phyloP scores from a whole-genome alignment of 2,113 vertebrate genomes.

The Hemibagrus wyckioides region DNA sequence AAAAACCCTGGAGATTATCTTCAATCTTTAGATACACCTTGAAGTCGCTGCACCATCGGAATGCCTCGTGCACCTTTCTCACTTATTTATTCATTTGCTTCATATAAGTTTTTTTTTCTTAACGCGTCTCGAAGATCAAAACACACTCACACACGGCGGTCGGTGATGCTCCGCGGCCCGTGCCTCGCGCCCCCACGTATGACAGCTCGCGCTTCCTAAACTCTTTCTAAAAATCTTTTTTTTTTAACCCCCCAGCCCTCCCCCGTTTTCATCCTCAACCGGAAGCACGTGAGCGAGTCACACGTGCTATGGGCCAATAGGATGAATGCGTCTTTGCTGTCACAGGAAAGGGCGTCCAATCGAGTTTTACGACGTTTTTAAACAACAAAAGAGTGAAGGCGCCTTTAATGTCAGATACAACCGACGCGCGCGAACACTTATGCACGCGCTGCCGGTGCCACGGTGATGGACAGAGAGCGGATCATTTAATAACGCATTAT shows the following conservation, averaged over 20 bases:
- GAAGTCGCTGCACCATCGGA: conserved; percentile 35
- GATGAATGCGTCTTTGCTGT: conserved; percentile 64
- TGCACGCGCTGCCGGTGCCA: not conserved
- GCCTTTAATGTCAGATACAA: not conserved
- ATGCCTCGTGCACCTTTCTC: conserved; percentile 9
- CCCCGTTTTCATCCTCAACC: conserved; percentile 69
- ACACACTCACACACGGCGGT: conserved; percentile 64
- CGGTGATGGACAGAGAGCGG: not conserved
- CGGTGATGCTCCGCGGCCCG: conserved; percentile 66
- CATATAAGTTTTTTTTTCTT: conserved; percentile 35
- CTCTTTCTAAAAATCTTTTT: conserved; percentile 82
- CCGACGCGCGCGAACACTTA: conserved; percentile 6
- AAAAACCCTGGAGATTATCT: not conserved
- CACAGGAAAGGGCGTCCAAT: conserved; percentile 78
- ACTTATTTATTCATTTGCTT: not conserved
- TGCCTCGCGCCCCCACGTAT: conserved; percentile 75
- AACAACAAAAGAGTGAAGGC: conserved; percentile 63
- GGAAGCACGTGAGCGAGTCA: conserved; percentile 89
- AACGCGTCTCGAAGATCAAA: conserved; percentile 69
- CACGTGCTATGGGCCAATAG: conserved; percentile 83
- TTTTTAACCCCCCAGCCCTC: conserved; percentile 5
- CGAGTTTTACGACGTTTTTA: conserved; percentile 53
- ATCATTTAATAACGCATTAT: not conserved
- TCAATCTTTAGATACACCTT: not conserved
- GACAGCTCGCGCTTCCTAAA: conserved; percentile 83